Conservation (phyloP, 2,113 vertebrate species). For the Cricetomys ansorgei region DNA sequence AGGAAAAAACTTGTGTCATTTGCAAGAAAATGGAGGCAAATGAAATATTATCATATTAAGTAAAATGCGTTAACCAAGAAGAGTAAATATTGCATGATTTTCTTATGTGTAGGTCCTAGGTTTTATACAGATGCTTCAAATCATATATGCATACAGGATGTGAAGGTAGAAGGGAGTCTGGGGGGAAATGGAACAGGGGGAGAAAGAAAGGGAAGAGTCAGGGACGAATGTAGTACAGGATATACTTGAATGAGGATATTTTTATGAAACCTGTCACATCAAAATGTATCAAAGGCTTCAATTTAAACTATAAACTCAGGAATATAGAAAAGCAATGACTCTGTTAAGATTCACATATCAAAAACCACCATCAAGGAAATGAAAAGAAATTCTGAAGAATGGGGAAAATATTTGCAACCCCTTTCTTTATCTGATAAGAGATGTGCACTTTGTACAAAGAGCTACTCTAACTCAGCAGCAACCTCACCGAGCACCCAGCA, state of each 20-base stretch:
- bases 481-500: neutral
- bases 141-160: neutral
- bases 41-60: neutral
- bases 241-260: neutral
- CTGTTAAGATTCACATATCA: neutral
- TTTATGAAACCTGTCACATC: neutral
- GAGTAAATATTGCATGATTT: neutral
- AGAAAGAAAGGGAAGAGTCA: neutral
- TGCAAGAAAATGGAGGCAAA: neutral
- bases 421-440: neutral
- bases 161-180: neutral
- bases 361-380: neutral
- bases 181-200: neutral
- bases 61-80: neutral
- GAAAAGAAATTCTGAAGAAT: neutral
- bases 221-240: neutral
- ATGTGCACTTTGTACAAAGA: neutral
- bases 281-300: neutral
- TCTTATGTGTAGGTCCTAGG: neutral
- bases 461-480: neutral
- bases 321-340: neutral
- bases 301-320: neutral
- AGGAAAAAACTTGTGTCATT: neutral
- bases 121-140: neutral
- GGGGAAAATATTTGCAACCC: neutral